Evolutionary conservation across 2,888 invertebrate species (phyloP).

Genomic region (Polia nebulosa): DNA sequence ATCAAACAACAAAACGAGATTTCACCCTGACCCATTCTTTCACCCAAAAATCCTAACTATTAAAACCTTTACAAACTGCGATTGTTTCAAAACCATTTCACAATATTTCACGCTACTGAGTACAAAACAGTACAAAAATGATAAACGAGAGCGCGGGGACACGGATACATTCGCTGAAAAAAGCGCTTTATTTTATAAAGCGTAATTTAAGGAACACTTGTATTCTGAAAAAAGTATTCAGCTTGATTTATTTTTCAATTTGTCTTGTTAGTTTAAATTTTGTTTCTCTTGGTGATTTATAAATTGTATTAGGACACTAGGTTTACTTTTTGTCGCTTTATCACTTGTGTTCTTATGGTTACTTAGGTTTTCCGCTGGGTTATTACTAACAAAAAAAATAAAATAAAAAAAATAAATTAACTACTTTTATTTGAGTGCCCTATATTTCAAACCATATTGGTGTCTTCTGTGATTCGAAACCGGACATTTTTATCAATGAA

Average conservation of each 20-base stretch:
- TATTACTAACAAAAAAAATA: too few species aligned
- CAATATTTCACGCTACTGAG: slow-evolving; percentile 57
- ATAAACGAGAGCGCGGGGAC: slow-evolving; percentile 53
- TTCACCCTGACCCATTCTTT: neutral
- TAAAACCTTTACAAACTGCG: slow-evolving; percentile 25
- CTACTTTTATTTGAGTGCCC: too few species aligned
- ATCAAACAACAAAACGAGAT: neutral
- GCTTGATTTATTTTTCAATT: slow-evolving; percentile 60
- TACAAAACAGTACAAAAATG: slow-evolving; percentile 60
- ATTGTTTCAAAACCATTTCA: slow-evolving; percentile 50
- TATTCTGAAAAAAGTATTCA: slow-evolving; percentile 56
- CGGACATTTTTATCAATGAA: too few species aligned
- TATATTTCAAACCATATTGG: too few species aligned
- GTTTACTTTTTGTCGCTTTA: slow-evolving; percentile 8
- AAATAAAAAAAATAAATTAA: too few species aligned
- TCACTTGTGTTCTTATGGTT: neutral
- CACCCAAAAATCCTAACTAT: slow-evolving; percentile 16
- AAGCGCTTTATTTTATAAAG: slow-evolving; percentile 61
- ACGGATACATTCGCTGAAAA: slow-evolving; percentile 55
- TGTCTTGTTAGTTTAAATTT: slow-evolving; percentile 55
- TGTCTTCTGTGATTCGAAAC: too few species aligned
- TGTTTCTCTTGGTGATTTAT: slow-evolving; percentile 38
- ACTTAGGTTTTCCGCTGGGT: neutral
- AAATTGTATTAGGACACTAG: slow-evolving; percentile 10
- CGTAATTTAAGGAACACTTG: slow-evolving; percentile 59